These are phyloP conservation scores for Microctonus aethiopoides DNA, from an alignment of 2,888 invertebrate species.

Conservation along the genomic window DNA sequence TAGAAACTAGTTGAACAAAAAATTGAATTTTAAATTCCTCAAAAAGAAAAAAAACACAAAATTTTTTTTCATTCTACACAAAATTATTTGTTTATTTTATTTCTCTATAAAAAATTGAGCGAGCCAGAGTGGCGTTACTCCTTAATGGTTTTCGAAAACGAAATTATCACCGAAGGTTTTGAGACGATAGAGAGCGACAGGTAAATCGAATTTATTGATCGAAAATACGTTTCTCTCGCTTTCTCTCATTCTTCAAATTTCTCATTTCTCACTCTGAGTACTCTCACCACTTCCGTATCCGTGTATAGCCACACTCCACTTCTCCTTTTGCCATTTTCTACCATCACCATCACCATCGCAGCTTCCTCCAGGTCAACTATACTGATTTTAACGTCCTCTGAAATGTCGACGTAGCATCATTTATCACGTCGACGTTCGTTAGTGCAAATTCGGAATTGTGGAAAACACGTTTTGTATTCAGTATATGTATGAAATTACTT, in stretches of 20 bases:
- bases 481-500: not conserved
- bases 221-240: constrained; percentile 7
- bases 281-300: constrained; percentile 9
- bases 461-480: not conserved
- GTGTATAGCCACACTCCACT: constrained; percentile 4
- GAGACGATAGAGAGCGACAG: constrained; percentile 3
- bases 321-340: not conserved
- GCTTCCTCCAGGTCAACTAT: constrained; percentile 12
- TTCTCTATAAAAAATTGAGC: too few species aligned
- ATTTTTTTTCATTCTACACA: too few species aligned
- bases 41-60: too few species aligned
- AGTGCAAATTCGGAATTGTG: not conserved
- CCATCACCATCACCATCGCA: not conserved
- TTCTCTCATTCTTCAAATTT: not conserved
- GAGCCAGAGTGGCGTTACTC: too few species aligned
- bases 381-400: constrained; percentile 15
- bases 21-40: too few species aligned
- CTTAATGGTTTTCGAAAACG: constrained; percentile 38
- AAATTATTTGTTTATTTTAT: too few species aligned
- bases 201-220: constrained; percentile 31
- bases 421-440: constrained; percentile 12
- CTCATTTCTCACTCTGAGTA: not conserved
- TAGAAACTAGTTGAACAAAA: too few species aligned
- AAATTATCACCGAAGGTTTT: constrained; percentile 34
- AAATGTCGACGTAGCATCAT: constrained; percentile 16